Conservation (phyloP, 2,797 vertebrate genomes). For the Miichthys miiuy region DNA sequence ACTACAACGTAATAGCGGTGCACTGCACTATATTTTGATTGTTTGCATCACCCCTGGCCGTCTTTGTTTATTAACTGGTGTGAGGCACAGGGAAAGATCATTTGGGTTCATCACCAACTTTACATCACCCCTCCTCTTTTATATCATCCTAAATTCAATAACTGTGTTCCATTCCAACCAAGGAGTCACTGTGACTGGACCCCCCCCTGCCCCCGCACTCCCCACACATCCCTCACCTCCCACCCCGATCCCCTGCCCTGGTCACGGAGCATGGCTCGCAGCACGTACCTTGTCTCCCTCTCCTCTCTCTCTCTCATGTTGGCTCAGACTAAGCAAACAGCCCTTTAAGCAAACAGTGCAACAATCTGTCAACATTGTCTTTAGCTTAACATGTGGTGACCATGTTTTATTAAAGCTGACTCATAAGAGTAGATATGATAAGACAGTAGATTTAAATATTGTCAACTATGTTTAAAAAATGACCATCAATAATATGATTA, state of each 20-base stretch:
- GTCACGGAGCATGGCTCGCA: conserved; percentile 83
- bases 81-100: conserved; percentile 35
- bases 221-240: conserved; percentile 73
- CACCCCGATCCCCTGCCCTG: conserved; percentile 71
- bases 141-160: conserved; percentile 68
- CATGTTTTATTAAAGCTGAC: conserved; percentile 44
- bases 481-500: not conserved
- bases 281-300: conserved; percentile 87
- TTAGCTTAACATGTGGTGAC: conserved; percentile 41
- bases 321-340: conserved; percentile 87
- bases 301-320: conserved; percentile 76
- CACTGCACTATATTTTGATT: conserved; percentile 44
- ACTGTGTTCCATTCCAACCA: conserved; percentile 67
- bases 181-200: conserved; percentile 85
- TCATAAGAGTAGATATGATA: conserved; percentile 10
- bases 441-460: not conserved
- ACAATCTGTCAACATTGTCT: conserved; percentile 73
- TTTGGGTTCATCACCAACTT: conserved; percentile 54
- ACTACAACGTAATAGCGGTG: conserved; percentile 33
- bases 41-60: conserved; percentile 36
- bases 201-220: conserved; percentile 71
- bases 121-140: conserved; percentile 35
- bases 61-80: conserved; percentile 58
- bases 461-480: not conserved
- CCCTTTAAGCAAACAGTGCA: conserved; percentile 81